Conservation (phyloP, 2,113 vertebrate genomes). For the Hirundichthys speculiger region DNA sequence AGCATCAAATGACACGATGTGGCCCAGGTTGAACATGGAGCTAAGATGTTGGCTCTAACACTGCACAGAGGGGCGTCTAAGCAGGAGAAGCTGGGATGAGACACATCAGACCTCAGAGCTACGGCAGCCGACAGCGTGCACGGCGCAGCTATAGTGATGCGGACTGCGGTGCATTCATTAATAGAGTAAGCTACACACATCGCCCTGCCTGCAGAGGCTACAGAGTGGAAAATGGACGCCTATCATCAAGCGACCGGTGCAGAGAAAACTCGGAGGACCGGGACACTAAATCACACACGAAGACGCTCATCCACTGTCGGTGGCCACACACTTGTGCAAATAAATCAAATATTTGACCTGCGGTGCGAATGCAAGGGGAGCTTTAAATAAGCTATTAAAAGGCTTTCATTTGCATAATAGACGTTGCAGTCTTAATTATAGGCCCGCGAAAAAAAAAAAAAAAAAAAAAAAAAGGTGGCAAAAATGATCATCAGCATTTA, state of each 20-base stretch:
- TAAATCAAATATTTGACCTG: constrained; percentile 43
- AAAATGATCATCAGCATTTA: constrained; percentile 37
- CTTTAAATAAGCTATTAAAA: constrained; percentile 38
- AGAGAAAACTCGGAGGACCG: constrained; percentile 56
- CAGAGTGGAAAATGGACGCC: constrained; percentile 81
- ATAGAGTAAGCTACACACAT: constrained; percentile 58
- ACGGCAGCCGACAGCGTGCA: constrained; percentile 44
- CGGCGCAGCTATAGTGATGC: constrained; percentile 60
- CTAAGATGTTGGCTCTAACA: constrained; percentile 44
- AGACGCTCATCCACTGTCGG: constrained; percentile 18
- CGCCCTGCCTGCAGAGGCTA: constrained; percentile 60
- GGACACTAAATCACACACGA: constrained; percentile 41
- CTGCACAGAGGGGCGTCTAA: constrained; percentile 25
- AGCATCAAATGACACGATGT: constrained; percentile 49
- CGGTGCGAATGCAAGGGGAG: constrained; percentile 15
- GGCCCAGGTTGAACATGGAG: constrained; percentile 54
- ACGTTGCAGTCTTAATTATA: constrained; percentile 59
- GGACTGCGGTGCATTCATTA: constrained; percentile 81
- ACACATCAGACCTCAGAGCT: constrained; percentile 21
- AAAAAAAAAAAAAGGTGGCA: no score
- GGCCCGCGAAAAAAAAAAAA: constrained; percentile 45
- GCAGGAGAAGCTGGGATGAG: constrained; percentile 29
- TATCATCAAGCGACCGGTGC: constrained; percentile 60
- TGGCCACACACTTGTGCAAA: constrained; percentile 5
- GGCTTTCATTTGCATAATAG: constrained; percentile 56